Evolutionary conservation across 1,140 invertebrate genomes (phyloP), one percentile per base, ranked within the genome.

Genomic region (Drosophila lini): DNA sequence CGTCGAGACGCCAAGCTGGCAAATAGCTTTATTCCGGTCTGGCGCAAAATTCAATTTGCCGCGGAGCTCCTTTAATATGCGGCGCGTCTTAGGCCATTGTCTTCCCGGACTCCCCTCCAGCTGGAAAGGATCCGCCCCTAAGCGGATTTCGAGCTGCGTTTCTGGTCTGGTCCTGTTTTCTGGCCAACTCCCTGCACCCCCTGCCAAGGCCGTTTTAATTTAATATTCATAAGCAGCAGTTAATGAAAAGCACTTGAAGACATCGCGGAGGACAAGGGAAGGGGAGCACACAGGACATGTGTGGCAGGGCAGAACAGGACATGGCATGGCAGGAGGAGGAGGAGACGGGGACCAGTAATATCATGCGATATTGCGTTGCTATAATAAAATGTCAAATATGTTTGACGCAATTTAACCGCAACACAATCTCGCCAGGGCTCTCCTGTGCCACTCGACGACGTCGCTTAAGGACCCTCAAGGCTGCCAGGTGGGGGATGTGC

Each of bases 301-400:
- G 71, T 57, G 47, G 38, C 22, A 36, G 9, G 38, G 19, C 28
- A 48, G 48, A 16, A 7, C n/a, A 38, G 3, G 9, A 8, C 13
- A 10, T 13, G 50, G 15, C 13, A 53, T 16, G 40, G 1, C n/a
- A 16, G n/a, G n/a, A n/a, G 16, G 57, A 8, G 7, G n/a, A 28
- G 22, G 65, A 7, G 9, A 28, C n/a, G 44, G 19, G 58, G 48
- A 15, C 25, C n/a, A 22, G 68, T 40, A 64, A 64, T 60, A 45
- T 67, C 48, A 48, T 40, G 41, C 62, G 34, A 77, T 77, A 77
- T 77, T 76, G 74, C 65, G 69, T 73, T 71, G 69, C 71, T 64
- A 65, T 88, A 88, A 88, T 88, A 88, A 88, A 88, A 88, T 88
- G 85, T 88, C 83, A 88, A 88, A 88, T 88, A 88, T 88, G 83